Evolutionary conservation across 2,888 invertebrate species (phyloP).

Genomic region (Unio pictorum): DNA sequence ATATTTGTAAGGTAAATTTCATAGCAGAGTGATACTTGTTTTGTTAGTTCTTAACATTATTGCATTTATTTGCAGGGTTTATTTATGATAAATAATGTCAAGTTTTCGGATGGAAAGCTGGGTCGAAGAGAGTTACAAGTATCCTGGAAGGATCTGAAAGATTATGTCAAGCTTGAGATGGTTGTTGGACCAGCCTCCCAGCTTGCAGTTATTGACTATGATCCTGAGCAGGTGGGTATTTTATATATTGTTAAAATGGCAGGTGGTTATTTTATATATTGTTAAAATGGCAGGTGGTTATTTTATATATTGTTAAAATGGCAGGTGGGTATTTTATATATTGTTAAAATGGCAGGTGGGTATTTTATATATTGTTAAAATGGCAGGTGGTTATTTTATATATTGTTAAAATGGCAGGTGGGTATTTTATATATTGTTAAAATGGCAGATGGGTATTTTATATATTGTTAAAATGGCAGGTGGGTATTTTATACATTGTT

Average conservation of each 20-base stretch:
- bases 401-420: neutral
- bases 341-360: neutral
- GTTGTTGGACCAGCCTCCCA: constrained; percentile 64
- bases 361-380: too few relatives aligned
- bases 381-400: constrained; percentile 43
- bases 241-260: neutral
- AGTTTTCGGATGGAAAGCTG: constrained; percentile 54
- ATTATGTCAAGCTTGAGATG: constrained; percentile 61
- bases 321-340: constrained; percentile 42
- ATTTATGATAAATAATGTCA: constrained; percentile 50
- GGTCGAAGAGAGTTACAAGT: constrained; percentile 61
- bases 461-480: neutral
- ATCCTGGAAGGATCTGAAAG: constrained; percentile 55
- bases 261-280: too few relatives aligned
- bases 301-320: too few relatives aligned
- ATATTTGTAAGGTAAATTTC: too few relatives aligned
- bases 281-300: too few relatives aligned
- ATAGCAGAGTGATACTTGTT: too few relatives aligned
- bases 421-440: too few relatives aligned
- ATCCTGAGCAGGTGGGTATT: constrained; percentile 49
- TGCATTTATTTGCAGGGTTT: constrained; percentile 19
- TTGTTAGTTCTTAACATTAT: too few relatives aligned
- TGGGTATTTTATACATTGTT: too few relatives aligned
- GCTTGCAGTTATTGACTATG: constrained; percentile 58
- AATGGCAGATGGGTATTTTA: constrained; percentile 44